Base-by-base conservation (phyloP, 2,888 invertebrate genomes). In the Linhomoeus sp. region DNA sequence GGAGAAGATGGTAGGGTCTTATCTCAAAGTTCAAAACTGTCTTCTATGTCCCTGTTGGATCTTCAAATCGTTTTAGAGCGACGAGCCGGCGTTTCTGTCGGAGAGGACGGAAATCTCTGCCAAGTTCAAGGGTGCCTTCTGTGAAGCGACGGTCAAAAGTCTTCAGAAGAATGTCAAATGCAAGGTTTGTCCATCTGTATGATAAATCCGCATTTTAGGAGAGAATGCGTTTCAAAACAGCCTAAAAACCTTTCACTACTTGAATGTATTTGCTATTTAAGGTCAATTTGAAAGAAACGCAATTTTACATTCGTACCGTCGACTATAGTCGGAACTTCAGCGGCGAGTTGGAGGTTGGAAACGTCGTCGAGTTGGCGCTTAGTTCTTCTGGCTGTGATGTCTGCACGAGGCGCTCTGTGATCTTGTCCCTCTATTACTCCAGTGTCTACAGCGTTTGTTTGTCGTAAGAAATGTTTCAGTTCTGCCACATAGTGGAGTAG, bases 91-190 rank as follows among this genome's bases (percentile, higher is more conserved):
- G 54, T 88, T 80, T 70, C 73, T 97, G 64, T 77, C 82, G 61
- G 86, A 92, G 58, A 94, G 97, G 64, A 94, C 94, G 58, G 92
- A 92, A 73, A 94, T 97, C 50, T 92, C 90, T 76, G 97, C 94
- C 61, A 97, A 97, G 67, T 97, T 97, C 67, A 90, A 92, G 70
- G 97, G 97, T 60, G 97, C 97, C 51, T 97, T 94, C 71, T 97
- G 97, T 72, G 97, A 97, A 72, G 94, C 97, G 15, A 90, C 88
- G 71, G 84, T 97, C 47, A 82, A 86, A 64, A 88, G 88, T 73
- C 83, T 94, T 49, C 82, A 81, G 36, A 79, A 83, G 50, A 78
- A 78, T 56, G 87, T 94, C 37, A 92, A 90, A 73, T 87, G 86
- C 70, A 84, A 81, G 75, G 85, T 82, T 3, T 33, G 33, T 7